Base-by-base conservation (phyloP, 1,140 invertebrate species). In the Anthonomus grandis region DNA sequence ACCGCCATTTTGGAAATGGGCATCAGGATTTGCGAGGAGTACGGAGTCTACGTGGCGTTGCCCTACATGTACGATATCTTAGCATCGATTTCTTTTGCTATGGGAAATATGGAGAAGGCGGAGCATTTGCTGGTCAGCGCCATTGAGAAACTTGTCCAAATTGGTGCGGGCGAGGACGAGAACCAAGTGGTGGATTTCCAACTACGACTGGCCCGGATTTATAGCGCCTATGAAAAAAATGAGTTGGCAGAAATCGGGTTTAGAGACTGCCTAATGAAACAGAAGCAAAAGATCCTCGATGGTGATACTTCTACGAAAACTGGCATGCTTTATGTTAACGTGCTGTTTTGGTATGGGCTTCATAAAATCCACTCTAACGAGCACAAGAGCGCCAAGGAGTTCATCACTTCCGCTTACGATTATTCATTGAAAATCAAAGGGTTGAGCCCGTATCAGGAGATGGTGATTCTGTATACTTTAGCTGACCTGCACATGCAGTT, bases 261-360 rank as follows among this genome's bases (percentile, higher is more conserved):
- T 50, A 64, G 63, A 41, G 60, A 65, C n/a, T 73, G 70, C 48
- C 59, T 73, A 15, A 52, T 66, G n/a, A 47, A 61, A 31, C 70
- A 73, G 59, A 64, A 72, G 49, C 39, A 39, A 4, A 74, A 70
- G 60, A 64, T 74, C 27, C 19, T 59, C 10, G 55, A 65, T 22
- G 68, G 66, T 2, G 67, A 70, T 44, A 60, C 61, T 1, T 65
- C 63, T 3, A 69, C 71, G 2, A 66, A 63, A 63, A 71, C 72
- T 4, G 70, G 69, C 3, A 64, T 70, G 62, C 54, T 74, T 1
- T 74, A 70, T 46, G 61, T 74, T 0, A 72, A 70, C 56, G 54
- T 66, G 18, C 46, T 72, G 18, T 74, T 72, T 42, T 74, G 70
- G 68, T 74, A 71, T 41, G 70, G 68, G 6, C 59, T 71, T 12